phyloP scores from a whole-genome alignment of 2,888 invertebrate species.

The Drosophila tanythrix region DNA sequence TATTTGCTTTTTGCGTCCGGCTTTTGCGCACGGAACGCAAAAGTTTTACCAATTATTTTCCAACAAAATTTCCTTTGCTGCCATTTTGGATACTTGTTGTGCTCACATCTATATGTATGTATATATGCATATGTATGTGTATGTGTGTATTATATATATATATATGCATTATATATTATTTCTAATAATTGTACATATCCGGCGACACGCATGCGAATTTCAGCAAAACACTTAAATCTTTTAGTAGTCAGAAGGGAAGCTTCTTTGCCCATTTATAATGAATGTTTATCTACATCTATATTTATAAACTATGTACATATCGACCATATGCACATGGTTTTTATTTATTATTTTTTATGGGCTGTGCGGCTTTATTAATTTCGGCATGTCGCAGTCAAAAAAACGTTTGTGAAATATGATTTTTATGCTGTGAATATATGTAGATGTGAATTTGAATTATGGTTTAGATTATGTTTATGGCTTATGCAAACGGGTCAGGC shows the following conservation, averaged over 20 bases:
- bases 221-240: conserved; percentile 48
- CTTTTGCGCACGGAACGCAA: conserved; percentile 73
- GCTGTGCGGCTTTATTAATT: conserved; percentile 22
- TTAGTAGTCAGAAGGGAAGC: conserved; percentile 17
- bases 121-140: conserved; percentile 7
- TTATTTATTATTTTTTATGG: conserved; percentile 3
- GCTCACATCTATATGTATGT: conserved; percentile 10
- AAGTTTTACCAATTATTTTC: conserved; percentile 39
- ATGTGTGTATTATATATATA: conserved; percentile 62
- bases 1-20: conserved; percentile 52
- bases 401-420: conserved; percentile 13
- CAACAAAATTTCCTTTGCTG: conserved; percentile 47
- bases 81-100: conserved; percentile 64
- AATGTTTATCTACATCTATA: conserved; percentile 6
- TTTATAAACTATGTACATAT: conserved; percentile 17
- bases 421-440: not conserved
- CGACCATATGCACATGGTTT: conserved; percentile 7
- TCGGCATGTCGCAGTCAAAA: conserved; percentile 10
- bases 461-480: conserved; percentile 41
- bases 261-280: not conserved
- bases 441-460: conserved; percentile 37
- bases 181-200: conserved; percentile 65
- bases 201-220: conserved; percentile 54
- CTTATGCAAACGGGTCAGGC: conserved; percentile 40
- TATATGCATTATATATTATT: conserved; percentile 62